phyloP scores from a whole-genome alignment of 2,113 vertebrate genomes.

The Paratilapia polleni region DNA sequence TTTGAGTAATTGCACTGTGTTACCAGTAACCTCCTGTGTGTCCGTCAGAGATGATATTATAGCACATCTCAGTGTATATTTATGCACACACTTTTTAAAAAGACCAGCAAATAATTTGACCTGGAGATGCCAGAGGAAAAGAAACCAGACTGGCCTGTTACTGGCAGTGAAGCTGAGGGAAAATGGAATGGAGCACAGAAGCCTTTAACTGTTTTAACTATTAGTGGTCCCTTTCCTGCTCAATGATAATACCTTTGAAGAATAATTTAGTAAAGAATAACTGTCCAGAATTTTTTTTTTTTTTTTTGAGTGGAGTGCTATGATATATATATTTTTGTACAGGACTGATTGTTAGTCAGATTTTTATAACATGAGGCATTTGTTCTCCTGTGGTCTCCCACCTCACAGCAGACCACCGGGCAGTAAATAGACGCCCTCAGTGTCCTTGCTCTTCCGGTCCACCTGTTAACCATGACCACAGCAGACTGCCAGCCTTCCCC shows the following conservation, averaged over 20 bases:
- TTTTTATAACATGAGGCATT: neutral
- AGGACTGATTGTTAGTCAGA: too few relatives aligned
- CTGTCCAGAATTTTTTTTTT: neutral
- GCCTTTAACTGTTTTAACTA: neutral
- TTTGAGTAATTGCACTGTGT: neutral
- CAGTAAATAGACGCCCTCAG: slow-evolving; percentile 29
- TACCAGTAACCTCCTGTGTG: neutral
- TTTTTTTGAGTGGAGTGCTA: too few relatives aligned
- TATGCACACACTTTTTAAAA: neutral
- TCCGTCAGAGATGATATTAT: neutral
- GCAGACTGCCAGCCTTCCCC: slow-evolving; percentile 35
- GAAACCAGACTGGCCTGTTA: neutral
- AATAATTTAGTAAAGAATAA: neutral
- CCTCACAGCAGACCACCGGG: slow-evolving; percentile 7
- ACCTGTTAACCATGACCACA: slow-evolving; percentile 60
- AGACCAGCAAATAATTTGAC: slow-evolving; percentile 11
- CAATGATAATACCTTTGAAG: neutral
- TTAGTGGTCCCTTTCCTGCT: neutral
- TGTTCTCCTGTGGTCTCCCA: neutral
- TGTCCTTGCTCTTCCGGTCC: slow-evolving; percentile 28
- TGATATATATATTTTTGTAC: neutral
- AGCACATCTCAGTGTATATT: neutral
- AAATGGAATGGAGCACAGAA: neutral
- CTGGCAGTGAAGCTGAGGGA: neutral
- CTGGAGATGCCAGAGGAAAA: slow-evolving; percentile 1